Conservation (phyloP, 2,888 invertebrate species). For the Caenorhabditis virilis region DNA sequence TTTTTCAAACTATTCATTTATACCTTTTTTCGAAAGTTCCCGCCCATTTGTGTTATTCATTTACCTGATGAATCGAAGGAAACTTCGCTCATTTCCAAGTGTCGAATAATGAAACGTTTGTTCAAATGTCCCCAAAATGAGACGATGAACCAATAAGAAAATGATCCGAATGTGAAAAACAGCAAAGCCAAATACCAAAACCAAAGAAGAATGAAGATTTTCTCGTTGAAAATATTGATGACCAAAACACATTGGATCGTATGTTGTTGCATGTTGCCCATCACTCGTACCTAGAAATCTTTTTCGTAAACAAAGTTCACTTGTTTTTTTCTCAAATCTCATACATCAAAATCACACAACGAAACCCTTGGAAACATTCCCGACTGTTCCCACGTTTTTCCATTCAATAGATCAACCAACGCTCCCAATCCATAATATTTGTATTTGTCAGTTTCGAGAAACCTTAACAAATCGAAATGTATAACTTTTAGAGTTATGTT, state of each 20-base stretch:
- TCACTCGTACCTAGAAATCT: slow-evolving; percentile 63
- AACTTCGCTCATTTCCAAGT: slow-evolving; percentile 68
- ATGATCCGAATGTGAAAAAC: slow-evolving; percentile 60
- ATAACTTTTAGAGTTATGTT: neutral
- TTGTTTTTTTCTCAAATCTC: too few relatives aligned
- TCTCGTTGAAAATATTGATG: slow-evolving; percentile 68
- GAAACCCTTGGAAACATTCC: slow-evolving; percentile 67
- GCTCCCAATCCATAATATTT: slow-evolving; percentile 66
- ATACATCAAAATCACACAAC: slow-evolving; percentile 65
- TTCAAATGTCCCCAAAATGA: slow-evolving; percentile 53
- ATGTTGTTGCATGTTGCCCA: slow-evolving; percentile 68
- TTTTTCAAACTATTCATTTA: too few relatives aligned
- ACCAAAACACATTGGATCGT: slow-evolving; percentile 68
- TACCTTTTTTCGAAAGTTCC: slow-evolving; percentile 1
- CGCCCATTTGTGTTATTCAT: neutral
- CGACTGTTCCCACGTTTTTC: slow-evolving; percentile 64
- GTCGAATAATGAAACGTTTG: slow-evolving; percentile 61
- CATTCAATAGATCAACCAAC: slow-evolving; percentile 61
- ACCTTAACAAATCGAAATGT: slow-evolving; percentile 29
- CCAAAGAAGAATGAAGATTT: slow-evolving; percentile 68
- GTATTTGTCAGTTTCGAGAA: slow-evolving; percentile 63
- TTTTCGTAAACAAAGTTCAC: too few relatives aligned
- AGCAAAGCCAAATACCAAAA: slow-evolving; percentile 65
- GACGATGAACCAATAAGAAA: slow-evolving; percentile 65
- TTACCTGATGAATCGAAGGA: slow-evolving; percentile 62